Percentiles rank a stretch among this genome's conserved stretches.
These are phyloP conservation scores for Pachydiplax longipennis DNA, from an alignment of 2,888 invertebrate genomes.

Conservation along the genomic window DNA sequence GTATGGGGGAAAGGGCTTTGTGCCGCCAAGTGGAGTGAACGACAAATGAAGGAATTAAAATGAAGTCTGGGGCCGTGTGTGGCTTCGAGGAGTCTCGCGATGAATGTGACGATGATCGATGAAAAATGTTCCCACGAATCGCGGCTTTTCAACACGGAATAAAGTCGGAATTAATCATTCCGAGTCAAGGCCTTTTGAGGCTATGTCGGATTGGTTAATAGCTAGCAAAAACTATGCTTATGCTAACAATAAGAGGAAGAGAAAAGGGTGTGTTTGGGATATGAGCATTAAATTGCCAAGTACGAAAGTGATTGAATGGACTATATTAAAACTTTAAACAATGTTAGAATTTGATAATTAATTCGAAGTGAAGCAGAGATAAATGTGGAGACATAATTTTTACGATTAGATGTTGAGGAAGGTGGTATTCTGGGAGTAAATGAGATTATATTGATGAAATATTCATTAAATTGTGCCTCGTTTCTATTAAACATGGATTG, in stretches of 20 bases:
- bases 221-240: no score
- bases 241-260: not conserved
- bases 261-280: not conserved
- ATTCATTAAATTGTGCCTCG: no score
- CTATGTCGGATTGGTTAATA: no score
- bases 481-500: no score
- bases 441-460: no score
- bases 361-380: not conserved
- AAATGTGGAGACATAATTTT: no score
- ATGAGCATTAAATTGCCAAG: not conserved
- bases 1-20: not conserved
- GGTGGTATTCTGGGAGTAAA: not conserved
- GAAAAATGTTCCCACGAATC: no score
- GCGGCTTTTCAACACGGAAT: no score
- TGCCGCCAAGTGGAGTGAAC: not conserved
- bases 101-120: no score
- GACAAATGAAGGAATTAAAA: not conserved
- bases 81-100: no score
- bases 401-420: not conserved
- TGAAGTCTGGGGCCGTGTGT: not conserved
- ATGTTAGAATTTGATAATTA: not conserved
- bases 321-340: not conserved
- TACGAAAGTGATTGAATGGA: not conserved
- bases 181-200: no score
- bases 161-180: no score